Base-by-base conservation (phyloP, 92 coral and sea anemone species). In the Paragorgia papillata region DNA sequence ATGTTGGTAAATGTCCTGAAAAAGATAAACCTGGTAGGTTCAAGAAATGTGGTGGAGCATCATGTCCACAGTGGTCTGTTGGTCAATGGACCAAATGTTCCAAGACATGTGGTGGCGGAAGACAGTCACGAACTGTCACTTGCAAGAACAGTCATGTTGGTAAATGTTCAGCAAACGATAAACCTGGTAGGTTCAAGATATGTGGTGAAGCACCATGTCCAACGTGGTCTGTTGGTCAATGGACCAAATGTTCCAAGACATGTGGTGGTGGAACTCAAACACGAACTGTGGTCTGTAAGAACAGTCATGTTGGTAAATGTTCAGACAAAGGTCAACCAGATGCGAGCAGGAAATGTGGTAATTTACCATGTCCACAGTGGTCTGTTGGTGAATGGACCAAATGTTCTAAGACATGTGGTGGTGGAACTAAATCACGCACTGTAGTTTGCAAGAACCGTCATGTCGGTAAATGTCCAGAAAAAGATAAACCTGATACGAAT, bases 371-470 rank as follows among this genome's bases (percentile, higher is more conserved):
- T 51, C 78, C 78, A 30, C 12, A 27, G 30, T 71, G 78, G 78
- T 5, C 64, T 30, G 2, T 21, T 53, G 44, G 63, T 18, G 60
- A 31, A 1, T 83, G 87, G 87, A 28, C 40, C 20, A 35, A 37
- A 8, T 83, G 87, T 46, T 65, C 76, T 14, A 74, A 75, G 43
- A 75, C 87, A 12, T 83, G 87, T 49, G 82, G 75, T 41, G 87
- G 87, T 54, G 87, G 87, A 75, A 27, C 31, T 0, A 69, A 76
- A 28, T 32, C 60, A 14, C 64, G 87, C 24, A 43, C 62, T 27
- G 68, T 79, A 7, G 37, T 71, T 0, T 83, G 88, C 56, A 17
- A 48, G 31, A 51, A 69, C 66, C 87, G 40, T 29, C 48, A 70
- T 32, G 48, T 70, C 1, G 84, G 84, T 25, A 32, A 66, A 18